Percentiles rank a stretch among this genome's conserved stretches.
Evolutionary conservation across 2,888 invertebrate species (phyloP).

Genomic region (Rhingia rostrata): DNA sequence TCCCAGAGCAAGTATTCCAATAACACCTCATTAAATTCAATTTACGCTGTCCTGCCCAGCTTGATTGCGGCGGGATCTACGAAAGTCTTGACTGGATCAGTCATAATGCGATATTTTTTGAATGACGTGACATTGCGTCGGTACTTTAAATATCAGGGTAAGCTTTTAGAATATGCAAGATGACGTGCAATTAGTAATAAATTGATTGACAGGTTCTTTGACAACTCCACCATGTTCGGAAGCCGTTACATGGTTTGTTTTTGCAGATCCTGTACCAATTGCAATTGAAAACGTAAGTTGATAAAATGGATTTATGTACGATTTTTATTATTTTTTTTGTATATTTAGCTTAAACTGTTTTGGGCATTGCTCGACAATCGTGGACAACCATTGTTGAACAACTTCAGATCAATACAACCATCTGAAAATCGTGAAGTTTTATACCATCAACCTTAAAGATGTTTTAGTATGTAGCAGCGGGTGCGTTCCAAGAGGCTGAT

Average conservation of each 20-base stretch:
- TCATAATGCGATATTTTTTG: too few relatives aligned
- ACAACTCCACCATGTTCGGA: conserved; percentile 76
- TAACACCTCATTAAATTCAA: too few relatives aligned
- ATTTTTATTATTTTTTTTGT: not conserved
- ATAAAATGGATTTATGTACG: not conserved
- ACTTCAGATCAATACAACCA: conserved; percentile 23
- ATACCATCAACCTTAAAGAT: not conserved
- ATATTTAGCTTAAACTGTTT: conserved; percentile 61
- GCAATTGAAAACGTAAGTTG: conserved; percentile 37
- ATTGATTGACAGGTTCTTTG: conserved; percentile 66
- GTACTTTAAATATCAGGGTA: not conserved
- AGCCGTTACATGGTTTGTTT: conserved; percentile 75
- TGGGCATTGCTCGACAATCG: conserved; percentile 59
- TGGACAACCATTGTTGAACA: conserved; percentile 61
- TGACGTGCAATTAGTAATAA: not conserved
- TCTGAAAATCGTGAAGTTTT: not conserved
- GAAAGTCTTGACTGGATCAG: too few relatives aligned
- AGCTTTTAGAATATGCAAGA: not conserved
- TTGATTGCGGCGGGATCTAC: too few relatives aligned
- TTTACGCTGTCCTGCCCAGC: too few relatives aligned
- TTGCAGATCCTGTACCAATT: conserved; percentile 64
- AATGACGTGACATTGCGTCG: too few relatives aligned
- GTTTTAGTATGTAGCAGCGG: too few relatives aligned
- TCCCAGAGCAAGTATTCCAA: too few relatives aligned
- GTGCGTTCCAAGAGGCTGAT: too few relatives aligned